These are phyloP conservation scores for Aulostomus chinensis DNA, from an alignment of 2,797 vertebrate species.

Conservation along the genomic window DNA sequence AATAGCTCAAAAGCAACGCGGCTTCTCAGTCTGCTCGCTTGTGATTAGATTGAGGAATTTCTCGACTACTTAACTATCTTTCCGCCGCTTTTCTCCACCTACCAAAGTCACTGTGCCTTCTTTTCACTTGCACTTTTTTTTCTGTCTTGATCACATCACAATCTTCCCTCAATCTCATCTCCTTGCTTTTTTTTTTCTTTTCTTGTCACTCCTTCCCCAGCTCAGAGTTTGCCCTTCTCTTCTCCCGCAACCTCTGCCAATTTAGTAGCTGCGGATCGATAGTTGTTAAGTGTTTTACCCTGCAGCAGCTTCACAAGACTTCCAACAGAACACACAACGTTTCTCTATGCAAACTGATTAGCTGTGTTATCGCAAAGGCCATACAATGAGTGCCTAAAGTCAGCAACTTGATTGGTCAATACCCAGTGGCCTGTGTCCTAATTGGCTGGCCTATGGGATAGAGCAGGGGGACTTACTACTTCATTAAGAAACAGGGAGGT, in stretches of 20 bases:
- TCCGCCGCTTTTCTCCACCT: background rate
- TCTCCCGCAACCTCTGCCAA: constrained; percentile 22
- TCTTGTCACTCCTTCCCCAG: background rate
- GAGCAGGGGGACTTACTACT: constrained; percentile 60
- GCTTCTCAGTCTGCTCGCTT: constrained; percentile 26
- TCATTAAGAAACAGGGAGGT: constrained; percentile 62
- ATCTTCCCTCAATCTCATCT: background rate
- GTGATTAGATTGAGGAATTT: constrained; percentile 37
- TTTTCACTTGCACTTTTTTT: constrained; percentile 14
- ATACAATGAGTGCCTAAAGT: constrained; percentile 47
- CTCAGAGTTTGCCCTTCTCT: constrained; percentile 15
- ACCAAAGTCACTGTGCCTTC: constrained; percentile 1
- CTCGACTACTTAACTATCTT: constrained; percentile 9
- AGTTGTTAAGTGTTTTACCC: constrained; percentile 41
- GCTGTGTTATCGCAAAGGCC: constrained; percentile 61
- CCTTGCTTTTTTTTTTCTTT: background rate
- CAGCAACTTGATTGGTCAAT: constrained; percentile 65
- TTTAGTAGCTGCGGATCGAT: constrained; percentile 35
- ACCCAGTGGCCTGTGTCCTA: constrained; percentile 54
- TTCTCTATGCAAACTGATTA: constrained; percentile 39
- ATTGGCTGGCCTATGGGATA: constrained; percentile 61
- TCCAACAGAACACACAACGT: constrained; percentile 3
- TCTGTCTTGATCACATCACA: background rate
- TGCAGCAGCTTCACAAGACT: constrained; percentile 17
- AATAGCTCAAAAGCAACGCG: constrained; percentile 49